Evolutionary conservation across 2,113 vertebrate genomes (phyloP).

Genomic region (Dolichallabes microphthalmus): DNA sequence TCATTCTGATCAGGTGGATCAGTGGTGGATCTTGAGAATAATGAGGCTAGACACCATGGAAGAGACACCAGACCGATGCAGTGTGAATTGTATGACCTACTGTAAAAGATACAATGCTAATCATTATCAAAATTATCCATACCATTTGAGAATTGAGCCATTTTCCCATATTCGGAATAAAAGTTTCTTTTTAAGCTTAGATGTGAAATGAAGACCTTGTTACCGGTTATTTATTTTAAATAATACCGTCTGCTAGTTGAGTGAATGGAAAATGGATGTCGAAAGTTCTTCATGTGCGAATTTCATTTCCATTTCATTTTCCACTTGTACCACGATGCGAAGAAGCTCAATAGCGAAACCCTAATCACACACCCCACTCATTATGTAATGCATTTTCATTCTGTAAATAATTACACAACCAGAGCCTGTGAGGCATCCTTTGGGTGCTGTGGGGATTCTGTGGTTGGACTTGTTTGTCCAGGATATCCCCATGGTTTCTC

Average conservation of each 20-base stretch:
- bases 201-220: not conserved
- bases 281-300: not conserved
- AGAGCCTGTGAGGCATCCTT: not conserved
- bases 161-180: not conserved
- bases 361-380: not conserved
- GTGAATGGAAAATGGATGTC: not conserved
- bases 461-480: too few species aligned
- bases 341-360: not conserved
- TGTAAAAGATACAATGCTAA: not conserved
- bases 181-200: not conserved
- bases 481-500: too few species aligned
- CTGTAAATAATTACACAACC: not conserved
- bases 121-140: not conserved
- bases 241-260: not conserved
- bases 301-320: not conserved
- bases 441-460: too few species aligned
- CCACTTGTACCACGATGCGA: not conserved
- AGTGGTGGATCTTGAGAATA: too few species aligned
- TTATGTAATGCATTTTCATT: not conserved
- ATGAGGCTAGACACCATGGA: too few species aligned
- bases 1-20: too few species aligned
- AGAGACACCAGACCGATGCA: too few species aligned
- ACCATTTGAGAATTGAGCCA: not conserved
- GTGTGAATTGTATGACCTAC: not conserved
- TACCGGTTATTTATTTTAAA: not conserved